These are phyloP conservation scores for Hozukius guyotensis DNA, from an alignment of 2,797 vertebrate genomes.

Conservation along the genomic window DNA sequence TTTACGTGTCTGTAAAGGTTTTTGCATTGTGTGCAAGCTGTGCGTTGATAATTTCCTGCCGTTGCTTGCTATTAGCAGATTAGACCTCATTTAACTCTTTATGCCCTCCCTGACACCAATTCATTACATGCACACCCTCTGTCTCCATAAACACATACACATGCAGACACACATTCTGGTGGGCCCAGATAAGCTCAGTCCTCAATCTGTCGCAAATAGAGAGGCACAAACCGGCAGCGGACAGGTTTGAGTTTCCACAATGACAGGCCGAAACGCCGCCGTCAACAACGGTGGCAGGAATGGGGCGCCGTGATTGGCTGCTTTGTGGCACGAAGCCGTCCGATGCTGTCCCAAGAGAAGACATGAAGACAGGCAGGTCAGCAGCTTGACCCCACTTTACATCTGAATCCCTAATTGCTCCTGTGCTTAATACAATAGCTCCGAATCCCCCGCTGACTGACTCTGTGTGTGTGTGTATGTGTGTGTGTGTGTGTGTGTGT, in stretches of 20 bases:
- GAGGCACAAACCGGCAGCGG: constrained; percentile 58
- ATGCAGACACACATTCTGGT: constrained; percentile 60
- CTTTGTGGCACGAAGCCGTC: constrained; percentile 20
- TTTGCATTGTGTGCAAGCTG: constrained; percentile 46
- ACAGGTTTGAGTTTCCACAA: constrained; percentile 62
- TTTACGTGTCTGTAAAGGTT: constrained; percentile 46
- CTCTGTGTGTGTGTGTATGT: neutral
- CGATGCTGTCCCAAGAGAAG: constrained; percentile 40
- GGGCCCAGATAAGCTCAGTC: constrained; percentile 78
- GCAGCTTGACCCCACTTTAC: constrained; percentile 70
- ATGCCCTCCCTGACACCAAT: constrained; percentile 68
- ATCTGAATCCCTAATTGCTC: constrained; percentile 69
- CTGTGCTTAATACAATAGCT: constrained; percentile 26
- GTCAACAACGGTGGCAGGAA: constrained; percentile 20
- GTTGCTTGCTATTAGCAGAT: constrained; percentile 69
- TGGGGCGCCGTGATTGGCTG: constrained; percentile 24
- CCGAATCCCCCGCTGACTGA: constrained; percentile 10
- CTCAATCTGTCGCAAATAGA: constrained; percentile 78
- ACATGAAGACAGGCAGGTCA: constrained; percentile 48
- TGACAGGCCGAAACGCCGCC: constrained; percentile 34
- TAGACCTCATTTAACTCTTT: constrained; percentile 79
- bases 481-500: neutral
- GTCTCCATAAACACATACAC: constrained; percentile 13
- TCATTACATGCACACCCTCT: constrained; percentile 50
- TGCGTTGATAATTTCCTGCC: constrained; percentile 60